Evolutionary conservation across 2,113 vertebrate genomes (phyloP), one percentile per base, ranked within the genome.

Genomic region (Poecile atricapillus): DNA sequence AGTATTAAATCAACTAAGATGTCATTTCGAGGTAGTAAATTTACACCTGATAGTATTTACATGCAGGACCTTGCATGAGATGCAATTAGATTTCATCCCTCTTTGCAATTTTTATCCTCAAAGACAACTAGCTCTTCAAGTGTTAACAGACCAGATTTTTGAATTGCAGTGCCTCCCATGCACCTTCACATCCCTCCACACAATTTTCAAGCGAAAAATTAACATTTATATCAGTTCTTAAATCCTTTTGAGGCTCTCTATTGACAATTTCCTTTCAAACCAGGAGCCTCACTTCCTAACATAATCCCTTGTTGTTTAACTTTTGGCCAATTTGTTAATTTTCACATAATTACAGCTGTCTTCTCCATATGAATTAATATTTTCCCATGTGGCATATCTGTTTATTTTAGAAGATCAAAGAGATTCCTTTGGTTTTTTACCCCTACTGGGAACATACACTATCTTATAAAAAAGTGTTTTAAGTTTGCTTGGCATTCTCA

Each of bases 271-370:
- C 60, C 16, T 87, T 91, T 83, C 53, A 65, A 62, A 59, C 3
- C 49, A 89, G 35, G 33, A 70, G 7, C 47, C 76, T 70, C 23
- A 47, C 28, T 93, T 94, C 25, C 67, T 73, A 83, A 43, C 9
- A 69, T 56, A 94, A 87, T 73, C 41, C 24, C 37, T 49, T 55
- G 58, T 71, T 87, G 27, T 65, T 85, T 69, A 87, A 90, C 53
- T 87, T 93, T 37, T 41, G n/a, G 41, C 9, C 53, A 90, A 43
- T 88, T 93, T 93, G 33, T 93, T 93, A 94, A 76, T 91, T 96
- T 90, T 90, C 37, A 73, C 55, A 69, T 93, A 93, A 90, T 92
- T 85, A 88, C 58, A 94, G 24, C 19, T 37, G 53, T 65, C 68
- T 90, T 95, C 55, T 90, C 31, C 25, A 8, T 64, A 76, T 69